Conservation (phyloP, 1,140 invertebrate species). For the Tetranychus cinnabarinus region DNA sequence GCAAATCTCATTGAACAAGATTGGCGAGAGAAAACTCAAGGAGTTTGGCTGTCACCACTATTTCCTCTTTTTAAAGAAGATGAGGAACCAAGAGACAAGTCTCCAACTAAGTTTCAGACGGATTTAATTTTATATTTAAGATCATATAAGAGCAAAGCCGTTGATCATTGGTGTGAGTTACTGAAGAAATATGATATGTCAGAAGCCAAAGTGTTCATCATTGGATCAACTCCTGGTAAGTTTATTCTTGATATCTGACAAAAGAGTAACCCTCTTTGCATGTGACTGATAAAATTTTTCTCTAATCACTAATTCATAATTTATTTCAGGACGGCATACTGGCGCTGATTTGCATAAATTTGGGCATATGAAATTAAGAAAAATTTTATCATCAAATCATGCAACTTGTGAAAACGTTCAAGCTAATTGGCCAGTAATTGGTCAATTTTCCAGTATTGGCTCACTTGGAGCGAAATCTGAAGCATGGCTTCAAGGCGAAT, state of each 20-base stretch:
- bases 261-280: background rate
- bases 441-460: conserved; percentile 76
- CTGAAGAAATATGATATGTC: conserved; percentile 55
- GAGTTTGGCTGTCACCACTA: conserved; percentile 63
- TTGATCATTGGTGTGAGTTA: conserved; percentile 44
- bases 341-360: conserved; percentile 28
- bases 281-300: too few relatives aligned
- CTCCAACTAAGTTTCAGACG: conserved; percentile 57
- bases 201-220: conserved; percentile 52
- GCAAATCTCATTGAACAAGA: conserved; percentile 73
- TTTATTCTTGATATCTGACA: background rate
- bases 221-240: conserved; percentile 49
- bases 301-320: too few relatives aligned
- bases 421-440: conserved; percentile 39
- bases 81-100: conserved; percentile 29
- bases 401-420: conserved; percentile 16
- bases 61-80: conserved; percentile 32
- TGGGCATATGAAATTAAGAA: conserved; percentile 43
- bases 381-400: conserved; percentile 30
- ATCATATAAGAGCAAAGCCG: conserved; percentile 38
- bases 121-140: conserved; percentile 55
- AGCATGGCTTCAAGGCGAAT: conserved; percentile 41
- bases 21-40: conserved; percentile 82
- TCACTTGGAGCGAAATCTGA: conserved; percentile 42
- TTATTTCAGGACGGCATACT: conserved; percentile 31